A percentile compares a stretch with the other conserved stretches of the same genome.
phyloP scores from a whole-genome alignment of 2,797 vertebrate genomes.

The Mionectes olivaceus region DNA sequence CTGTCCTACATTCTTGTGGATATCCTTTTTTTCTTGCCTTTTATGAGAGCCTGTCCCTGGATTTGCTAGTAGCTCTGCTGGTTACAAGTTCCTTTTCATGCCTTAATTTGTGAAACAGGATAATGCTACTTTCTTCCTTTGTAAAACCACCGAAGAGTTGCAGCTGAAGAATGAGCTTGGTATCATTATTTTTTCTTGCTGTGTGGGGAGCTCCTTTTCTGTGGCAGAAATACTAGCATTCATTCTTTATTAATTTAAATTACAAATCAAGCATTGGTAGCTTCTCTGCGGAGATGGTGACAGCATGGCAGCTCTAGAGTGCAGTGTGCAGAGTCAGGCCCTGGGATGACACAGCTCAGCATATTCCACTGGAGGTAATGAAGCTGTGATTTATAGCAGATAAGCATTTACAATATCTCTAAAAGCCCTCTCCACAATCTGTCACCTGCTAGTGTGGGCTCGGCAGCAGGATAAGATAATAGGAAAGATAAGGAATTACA shows the following conservation, averaged over 20 bases:
- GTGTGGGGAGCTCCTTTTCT: neutral
- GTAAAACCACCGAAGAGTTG: neutral
- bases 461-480: neutral
- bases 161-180: neutral
- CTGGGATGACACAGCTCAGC: neutral
- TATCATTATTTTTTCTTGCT: neutral
- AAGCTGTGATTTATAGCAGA: constrained; percentile 43
- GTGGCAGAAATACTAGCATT: neutral
- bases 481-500: neutral
- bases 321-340: neutral
- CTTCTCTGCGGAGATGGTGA: neutral
- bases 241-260: constrained; percentile 40
- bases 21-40: neutral
- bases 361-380: neutral
- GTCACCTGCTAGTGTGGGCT: neutral
- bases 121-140: neutral
- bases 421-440: neutral
- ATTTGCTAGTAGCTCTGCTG: neutral
- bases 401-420: neutral
- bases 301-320: neutral
- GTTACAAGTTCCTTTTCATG: neutral
- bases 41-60: neutral
- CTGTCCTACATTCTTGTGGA: neutral
- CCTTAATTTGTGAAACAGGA: constrained; percentile 4
- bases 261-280: neutral